These are phyloP conservation scores for Alca torda DNA, from an alignment of 2,797 vertebrate genomes.

Conservation along the genomic window DNA sequence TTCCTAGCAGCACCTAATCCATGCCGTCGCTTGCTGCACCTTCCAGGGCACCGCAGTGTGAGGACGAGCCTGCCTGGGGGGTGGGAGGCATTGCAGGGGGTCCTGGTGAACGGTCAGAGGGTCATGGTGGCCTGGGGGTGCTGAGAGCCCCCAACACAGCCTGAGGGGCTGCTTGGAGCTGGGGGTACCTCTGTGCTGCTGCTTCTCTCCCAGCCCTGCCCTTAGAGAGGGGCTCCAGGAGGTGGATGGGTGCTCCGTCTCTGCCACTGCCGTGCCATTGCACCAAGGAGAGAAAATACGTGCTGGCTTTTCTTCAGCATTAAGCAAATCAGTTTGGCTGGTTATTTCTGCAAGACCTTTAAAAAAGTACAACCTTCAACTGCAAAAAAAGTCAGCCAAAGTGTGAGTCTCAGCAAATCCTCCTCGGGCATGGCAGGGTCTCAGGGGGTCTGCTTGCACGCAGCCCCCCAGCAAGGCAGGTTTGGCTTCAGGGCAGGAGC, in stretches of 20 bases:
- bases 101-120: accelerated
- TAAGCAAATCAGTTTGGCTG: not conserved
- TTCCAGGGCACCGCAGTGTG: not conserved
- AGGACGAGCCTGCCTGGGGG: not conserved
- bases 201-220: not conserved
- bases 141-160: not conserved
- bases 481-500: no score
- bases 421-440: not conserved
- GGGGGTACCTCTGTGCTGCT: not conserved
- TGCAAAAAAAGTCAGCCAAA: not conserved
- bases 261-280: not conserved
- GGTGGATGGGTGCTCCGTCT: not conserved
- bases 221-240: not conserved
- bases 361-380: not conserved
- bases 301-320: not conserved
- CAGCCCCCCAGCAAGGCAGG: no score
- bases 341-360: not conserved
- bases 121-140: not conserved
- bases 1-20: not conserved
- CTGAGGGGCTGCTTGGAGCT: accelerated
- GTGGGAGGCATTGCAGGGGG: not conserved
- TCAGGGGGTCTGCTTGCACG: not conserved
- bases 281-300: accelerated
- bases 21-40: not conserved
- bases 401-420: not conserved